Evolutionary conservation across 2,113 vertebrate species (phyloP).

Genomic region (Oryctolagus cuniculus): mOryCun1.1 NC_091447.1:55043001-55043500

Average conservation of each 20-base stretch:
- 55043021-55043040: neutral
- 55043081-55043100: fast-evolving
- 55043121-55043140: neutral
- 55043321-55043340: neutral
- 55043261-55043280: neutral
- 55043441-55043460: neutral
- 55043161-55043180: fast-evolving
- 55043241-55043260: neutral
- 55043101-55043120: neutral
- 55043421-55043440: neutral
- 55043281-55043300: fast-evolving
- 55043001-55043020: neutral
- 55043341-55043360: neutral
- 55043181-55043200: no score
- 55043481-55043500: neutral
- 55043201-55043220: neutral
- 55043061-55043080: fast-evolving
- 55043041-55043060: no score
- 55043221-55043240: neutral
- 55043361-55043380: neutral
- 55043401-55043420: neutral
- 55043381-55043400: neutral
- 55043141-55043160: no score
- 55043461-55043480: fast-evolving
- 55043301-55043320: neutral